phyloP scores from a whole-genome alignment of 2,888 invertebrate genomes.

The Netelia virgata region DNA sequence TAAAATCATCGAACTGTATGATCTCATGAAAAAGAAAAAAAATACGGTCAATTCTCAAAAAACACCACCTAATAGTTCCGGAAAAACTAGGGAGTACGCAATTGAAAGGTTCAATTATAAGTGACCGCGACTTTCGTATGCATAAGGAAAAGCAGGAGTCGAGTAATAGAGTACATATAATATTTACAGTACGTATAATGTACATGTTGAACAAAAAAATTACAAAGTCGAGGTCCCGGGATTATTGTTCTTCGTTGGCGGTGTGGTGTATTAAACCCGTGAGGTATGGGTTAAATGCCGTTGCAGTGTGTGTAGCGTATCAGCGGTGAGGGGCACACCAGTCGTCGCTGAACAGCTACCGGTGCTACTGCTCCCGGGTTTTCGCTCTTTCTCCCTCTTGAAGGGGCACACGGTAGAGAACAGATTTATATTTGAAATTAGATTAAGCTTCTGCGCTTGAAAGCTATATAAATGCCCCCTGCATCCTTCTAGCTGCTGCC shows the following conservation, averaged over 20 bases:
- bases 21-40: background rate
- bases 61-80: background rate
- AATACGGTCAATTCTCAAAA: conserved; percentile 2
- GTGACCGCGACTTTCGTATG: conserved; percentile 61
- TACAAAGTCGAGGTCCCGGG: conserved; percentile 64
- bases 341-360: conserved; percentile 35
- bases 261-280: conserved; percentile 67
- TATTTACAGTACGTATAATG: too few species aligned
- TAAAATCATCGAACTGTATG: background rate
- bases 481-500: conserved; percentile 73
- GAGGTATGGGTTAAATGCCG: conserved; percentile 32
- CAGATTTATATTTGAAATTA: conserved; percentile 85
- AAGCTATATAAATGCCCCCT: conserved; percentile 84
- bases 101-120: conserved; percentile 66
- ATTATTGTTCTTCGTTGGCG: conserved; percentile 69
- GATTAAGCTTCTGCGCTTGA: conserved; percentile 85
- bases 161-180: conserved; percentile 67
- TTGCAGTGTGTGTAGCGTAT: conserved; percentile 14
- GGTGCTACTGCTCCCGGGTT: conserved; percentile 10
- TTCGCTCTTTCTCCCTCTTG: conserved; percentile 38
- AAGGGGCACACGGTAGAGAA: conserved; percentile 78
- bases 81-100: conserved; percentile 44
- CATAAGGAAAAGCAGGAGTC: conserved; percentile 62
- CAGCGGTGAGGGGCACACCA: conserved; percentile 37
- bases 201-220: conserved; percentile 62